phyloP scores from a whole-genome alignment of 2,113 vertebrate genomes.

The Tupaia chinensis region DNA sequence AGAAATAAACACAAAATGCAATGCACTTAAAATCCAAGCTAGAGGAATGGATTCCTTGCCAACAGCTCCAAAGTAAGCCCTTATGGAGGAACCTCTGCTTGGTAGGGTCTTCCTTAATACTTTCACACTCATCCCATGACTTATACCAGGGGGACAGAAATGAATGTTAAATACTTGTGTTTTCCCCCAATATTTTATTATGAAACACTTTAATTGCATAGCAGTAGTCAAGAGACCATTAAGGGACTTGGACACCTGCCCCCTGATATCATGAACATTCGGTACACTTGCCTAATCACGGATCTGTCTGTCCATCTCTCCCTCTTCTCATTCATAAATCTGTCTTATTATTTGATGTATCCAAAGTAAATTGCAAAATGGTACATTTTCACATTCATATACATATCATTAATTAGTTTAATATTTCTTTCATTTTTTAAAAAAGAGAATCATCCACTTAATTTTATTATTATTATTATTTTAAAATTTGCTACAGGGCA shows the following conservation, averaged over 20 bases:
- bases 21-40: background rate
- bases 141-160: background rate
- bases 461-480: no score
- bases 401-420: background rate
- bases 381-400: background rate
- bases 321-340: background rate
- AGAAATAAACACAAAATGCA: background rate
- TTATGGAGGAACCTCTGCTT: background rate
- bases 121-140: background rate
- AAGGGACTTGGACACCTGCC: no score
- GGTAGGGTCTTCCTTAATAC: background rate
- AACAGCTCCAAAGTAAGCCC: background rate
- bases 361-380: background rate
- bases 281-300: rapidly evolving
- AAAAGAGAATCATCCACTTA: no score
- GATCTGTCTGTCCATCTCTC: background rate
- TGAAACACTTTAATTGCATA: background rate
- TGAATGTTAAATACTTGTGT: background rate
- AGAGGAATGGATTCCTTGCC: background rate
- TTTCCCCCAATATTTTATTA: background rate
- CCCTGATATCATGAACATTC: background rate
- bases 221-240: no score
- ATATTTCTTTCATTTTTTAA: background rate
- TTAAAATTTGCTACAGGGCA: no score
- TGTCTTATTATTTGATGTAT: background rate